Evolutionary conservation across 2,797 vertebrate species (phyloP), one percentile per base, ranked within the genome.

Genomic region (Sylvilagus floridanus): DNA sequence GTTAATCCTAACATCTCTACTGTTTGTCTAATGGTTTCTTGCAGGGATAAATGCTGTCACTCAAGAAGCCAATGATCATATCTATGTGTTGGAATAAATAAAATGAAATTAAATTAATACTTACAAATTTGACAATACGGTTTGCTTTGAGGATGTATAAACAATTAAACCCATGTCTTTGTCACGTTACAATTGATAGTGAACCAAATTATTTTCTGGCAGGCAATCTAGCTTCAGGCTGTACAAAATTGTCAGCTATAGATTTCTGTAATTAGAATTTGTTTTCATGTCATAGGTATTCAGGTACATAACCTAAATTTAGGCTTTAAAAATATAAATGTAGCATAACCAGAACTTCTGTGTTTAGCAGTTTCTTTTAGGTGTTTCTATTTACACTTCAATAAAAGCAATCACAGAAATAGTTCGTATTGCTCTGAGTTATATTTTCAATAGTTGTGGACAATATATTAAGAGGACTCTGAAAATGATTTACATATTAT

Each of bases 201-300:
- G 42, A 47, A 79, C 7, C 28, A 28, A 94, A n/a, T 47, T 84
- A 88, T 84, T 93, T 90, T 62, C 32, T 35, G 24, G 72, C 0
- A 83, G 28, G 2, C 10, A 82, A 52, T 71, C 17, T 68, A 66
- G 6, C 26, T 69, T 5, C 2, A 69, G 47, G 57, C 57, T 79
- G 37, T 75, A 22, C 50, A 63, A 28, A 62, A 75, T 3, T 47
- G 13, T 3, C 65, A 88, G 24, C 32, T 62, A 57, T 0, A 65
- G 10, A 28, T 1, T 72, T 93, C 42, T 50, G 4, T 30, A 91
- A 79, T 65, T 84, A 72, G 19, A 94, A 79, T 86, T 93, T 94
- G 3, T 90, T 62, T 52, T 84, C 4, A 5, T 66, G 62, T 84
- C 4, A 52, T 21, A 79, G 5, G 17, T 0, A 75, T 7, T 37